These are phyloP conservation scores for Amiota communis DNA, from an alignment of 2,888 invertebrate species.

Conservation along the genomic window DNA sequence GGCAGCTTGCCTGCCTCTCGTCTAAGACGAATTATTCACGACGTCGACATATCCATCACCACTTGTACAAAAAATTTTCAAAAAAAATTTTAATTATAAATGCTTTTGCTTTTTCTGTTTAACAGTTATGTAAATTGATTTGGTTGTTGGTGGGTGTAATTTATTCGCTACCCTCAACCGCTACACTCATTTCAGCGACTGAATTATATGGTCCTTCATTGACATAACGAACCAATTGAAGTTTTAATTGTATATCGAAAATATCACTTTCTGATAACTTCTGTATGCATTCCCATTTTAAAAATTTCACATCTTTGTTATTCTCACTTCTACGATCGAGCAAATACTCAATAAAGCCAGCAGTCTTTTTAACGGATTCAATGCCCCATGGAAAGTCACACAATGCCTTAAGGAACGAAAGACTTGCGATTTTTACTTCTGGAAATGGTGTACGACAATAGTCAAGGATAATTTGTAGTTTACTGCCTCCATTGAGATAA, in stretches of 20 bases:
- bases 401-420: conserved; percentile 79
- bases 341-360: conserved; percentile 84
- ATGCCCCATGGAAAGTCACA: conserved; percentile 87
- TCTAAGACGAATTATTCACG: too few relatives aligned
- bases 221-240: conserved; percentile 80
- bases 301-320: conserved; percentile 76
- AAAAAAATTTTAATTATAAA: too few relatives aligned
- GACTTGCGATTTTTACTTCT: conserved; percentile 82
- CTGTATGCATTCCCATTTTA: conserved; percentile 84
- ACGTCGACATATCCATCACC: conserved; percentile 43
- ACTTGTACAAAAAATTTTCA: conserved; percentile 25
- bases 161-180: conserved; percentile 78
- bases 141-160: too few relatives aligned
- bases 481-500: conserved; percentile 74
- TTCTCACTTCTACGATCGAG: conserved; percentile 82
- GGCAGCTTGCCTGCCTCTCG: too few relatives aligned
- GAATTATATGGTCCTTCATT: conserved; percentile 86
- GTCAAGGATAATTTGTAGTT: conserved; percentile 75
- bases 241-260: conserved; percentile 78
- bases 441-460: conserved; percentile 86
- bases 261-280: conserved; percentile 76
- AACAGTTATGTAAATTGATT: too few relatives aligned
- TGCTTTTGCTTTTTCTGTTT: too few relatives aligned
- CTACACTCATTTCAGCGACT: conserved; percentile 82
- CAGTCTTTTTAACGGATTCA: conserved; percentile 79